A percentile compares a stretch with the other conserved stretches of the same genome.
Conservation (phyloP, 2,888 invertebrate genomes). For the Mycalesis mineus region DNA sequence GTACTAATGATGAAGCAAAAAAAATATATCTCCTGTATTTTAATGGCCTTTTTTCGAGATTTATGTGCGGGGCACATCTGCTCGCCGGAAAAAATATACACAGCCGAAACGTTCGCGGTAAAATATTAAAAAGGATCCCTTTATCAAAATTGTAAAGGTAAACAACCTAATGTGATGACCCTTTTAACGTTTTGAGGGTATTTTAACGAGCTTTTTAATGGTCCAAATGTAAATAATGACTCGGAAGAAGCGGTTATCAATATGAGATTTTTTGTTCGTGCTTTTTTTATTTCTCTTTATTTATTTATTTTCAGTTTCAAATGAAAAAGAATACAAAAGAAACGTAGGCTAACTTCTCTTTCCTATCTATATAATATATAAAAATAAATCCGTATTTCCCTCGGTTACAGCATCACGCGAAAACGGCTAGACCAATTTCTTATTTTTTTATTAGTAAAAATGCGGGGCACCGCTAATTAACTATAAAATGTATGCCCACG, state of each 20-base stretch:
- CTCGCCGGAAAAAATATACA: neutral
- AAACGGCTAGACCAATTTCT: too few species aligned
- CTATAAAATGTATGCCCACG: too few species aligned
- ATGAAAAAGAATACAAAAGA: too few species aligned
- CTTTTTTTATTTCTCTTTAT: too few species aligned
- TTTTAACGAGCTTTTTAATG: neutral
- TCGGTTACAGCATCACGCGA: too few species aligned
- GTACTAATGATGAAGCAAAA: neutral
- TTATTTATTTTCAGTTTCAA: too few species aligned
- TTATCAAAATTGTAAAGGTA: neutral
- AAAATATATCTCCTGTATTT: neutral
- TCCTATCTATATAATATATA: too few species aligned
- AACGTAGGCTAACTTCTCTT: too few species aligned
- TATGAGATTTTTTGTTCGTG: too few species aligned
- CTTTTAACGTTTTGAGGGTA: neutral
- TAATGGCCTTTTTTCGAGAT: neutral
- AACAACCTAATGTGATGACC: neutral
- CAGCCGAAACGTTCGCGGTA: neutral
- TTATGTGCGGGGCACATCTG: neutral
- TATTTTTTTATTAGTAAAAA: too few species aligned
- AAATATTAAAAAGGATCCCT: conserved; percentile 1
- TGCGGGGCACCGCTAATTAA: too few species aligned
- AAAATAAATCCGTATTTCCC: too few species aligned
- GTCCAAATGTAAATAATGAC: neutral
- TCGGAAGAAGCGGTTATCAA: neutral